Conservation (phyloP, 2,797 vertebrate species). For the Spinibarbus caldwelli region DNA sequence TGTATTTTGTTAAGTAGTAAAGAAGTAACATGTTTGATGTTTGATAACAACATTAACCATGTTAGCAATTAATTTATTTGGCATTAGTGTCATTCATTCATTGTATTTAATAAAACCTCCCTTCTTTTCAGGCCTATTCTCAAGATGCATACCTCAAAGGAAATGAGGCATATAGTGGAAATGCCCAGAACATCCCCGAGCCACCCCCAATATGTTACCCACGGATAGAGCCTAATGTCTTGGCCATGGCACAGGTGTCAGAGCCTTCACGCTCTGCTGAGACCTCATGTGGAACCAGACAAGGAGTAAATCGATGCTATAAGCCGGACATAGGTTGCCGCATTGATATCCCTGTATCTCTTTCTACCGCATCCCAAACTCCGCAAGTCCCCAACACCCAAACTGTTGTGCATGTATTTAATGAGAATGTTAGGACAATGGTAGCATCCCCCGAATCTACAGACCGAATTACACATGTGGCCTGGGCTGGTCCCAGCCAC, state of each 20-base stretch:
- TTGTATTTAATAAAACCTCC: slow-evolving; percentile 58
- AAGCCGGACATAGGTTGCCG: slow-evolving; percentile 82
- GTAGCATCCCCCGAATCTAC: slow-evolving; percentile 84
- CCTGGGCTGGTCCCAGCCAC: slow-evolving; percentile 81
- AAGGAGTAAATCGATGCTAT: slow-evolving; percentile 58
- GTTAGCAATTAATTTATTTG: neutral
- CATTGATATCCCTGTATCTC: slow-evolving; percentile 88
- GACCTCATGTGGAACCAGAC: slow-evolving; percentile 69
- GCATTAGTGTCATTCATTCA: neutral
- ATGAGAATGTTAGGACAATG: slow-evolving; percentile 84
- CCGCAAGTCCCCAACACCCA: slow-evolving; percentile 82
- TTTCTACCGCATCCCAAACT: slow-evolving; percentile 74
- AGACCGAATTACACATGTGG: slow-evolving; percentile 79
- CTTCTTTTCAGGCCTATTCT: slow-evolving; percentile 90
- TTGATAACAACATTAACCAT: neutral
- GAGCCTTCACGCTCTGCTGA: slow-evolving; percentile 75
- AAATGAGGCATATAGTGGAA: slow-evolving; percentile 96
- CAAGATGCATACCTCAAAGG: slow-evolving; percentile 99
- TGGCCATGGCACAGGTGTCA: slow-evolving; percentile 78
- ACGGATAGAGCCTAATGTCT: slow-evolving; percentile 81
- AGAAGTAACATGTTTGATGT: neutral
- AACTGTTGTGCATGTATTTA: slow-evolving; percentile 86
- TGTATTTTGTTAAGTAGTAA: slow-evolving; percentile 8
- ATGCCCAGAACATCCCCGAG: slow-evolving; percentile 94
- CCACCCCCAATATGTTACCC: slow-evolving; percentile 95